Base-by-base conservation (phyloP, 2,113 vertebrate genomes). In the Albula goreensis region DNA sequence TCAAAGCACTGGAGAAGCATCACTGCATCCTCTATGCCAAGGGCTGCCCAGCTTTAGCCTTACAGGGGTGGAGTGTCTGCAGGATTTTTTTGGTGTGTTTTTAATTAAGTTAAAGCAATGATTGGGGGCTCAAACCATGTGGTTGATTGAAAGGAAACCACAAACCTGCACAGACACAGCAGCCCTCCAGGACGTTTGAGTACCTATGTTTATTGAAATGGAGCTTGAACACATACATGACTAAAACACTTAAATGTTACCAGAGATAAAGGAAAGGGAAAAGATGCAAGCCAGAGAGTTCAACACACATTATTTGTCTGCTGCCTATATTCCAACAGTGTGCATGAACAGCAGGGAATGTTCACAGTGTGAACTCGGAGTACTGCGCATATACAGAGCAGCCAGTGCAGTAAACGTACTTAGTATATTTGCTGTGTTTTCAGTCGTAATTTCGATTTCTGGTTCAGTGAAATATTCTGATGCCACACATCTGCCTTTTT, bases 371-470 rank as follows among this genome's bases (percentile, higher is more conserved):
- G 13, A 22, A 22, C 15, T 4, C 60, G 17, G 60, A 66, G 60
- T 22, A 3, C 60, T 22, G 22, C 4, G 22, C 60, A 66, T 22
- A 8, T n/a, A 84, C 50, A 53, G 2, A 41, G 15, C 48, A 50
- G 11, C 10, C 31, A 60, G 48, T 3, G 57, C 11, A 63, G 12
- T 6, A n/a, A 3, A 95, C 97, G 96, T 93, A 98, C 97, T 98
- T 88, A 98, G 95, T 88, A 98, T 98, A 86, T 98, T 98, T 85
- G 97, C 97, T 0, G 97, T 98, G 91, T 98, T 98, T 90, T 98
- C 97, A 0, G 97, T 97, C 89, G 97, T 97, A 91, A 98, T 96
- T 90, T 98, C 97, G 50, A 97, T 96, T 81, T 98, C 97, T 0
- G 97, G 97, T 88, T 97, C 97, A 0, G 96, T 96, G 92, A 98